Conservation (phyloP, 2,888 invertebrate genomes). For the Adela reaumurella region DNA sequence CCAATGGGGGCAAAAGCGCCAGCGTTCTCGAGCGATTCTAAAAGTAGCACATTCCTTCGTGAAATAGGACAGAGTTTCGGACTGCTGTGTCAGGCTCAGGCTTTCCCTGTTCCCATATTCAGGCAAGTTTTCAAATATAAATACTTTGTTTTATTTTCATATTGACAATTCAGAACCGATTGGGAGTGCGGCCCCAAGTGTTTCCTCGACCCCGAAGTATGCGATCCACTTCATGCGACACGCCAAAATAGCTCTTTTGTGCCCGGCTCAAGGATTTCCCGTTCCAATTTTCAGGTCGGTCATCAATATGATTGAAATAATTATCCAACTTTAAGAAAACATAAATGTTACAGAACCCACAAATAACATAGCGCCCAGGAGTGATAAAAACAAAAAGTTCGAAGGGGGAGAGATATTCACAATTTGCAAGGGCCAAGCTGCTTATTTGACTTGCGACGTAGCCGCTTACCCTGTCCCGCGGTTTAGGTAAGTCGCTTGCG, state of each 20-base stretch:
- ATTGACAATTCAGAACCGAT: slow-evolving; percentile 35
- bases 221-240: slow-evolving; percentile 32
- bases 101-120: slow-evolving; percentile 44
- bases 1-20: slow-evolving; percentile 22
- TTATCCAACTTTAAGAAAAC: background rate
- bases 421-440: slow-evolving; percentile 25
- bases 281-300: slow-evolving; percentile 65
- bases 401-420: slow-evolving; percentile 42
- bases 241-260: slow-evolving; percentile 39
- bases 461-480: slow-evolving; percentile 52
- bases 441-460: slow-evolving; percentile 51
- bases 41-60: slow-evolving; percentile 26
- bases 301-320: slow-evolving; percentile 11
- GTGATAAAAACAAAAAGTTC: slow-evolving; percentile 38
- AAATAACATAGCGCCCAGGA: slow-evolving; percentile 62
- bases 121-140: slow-evolving; percentile 26
- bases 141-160: slow-evolving; percentile 1
- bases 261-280: slow-evolving; percentile 57
- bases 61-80: slow-evolving; percentile 26
- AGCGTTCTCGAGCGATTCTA: slow-evolving; percentile 34
- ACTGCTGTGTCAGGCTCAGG: slow-evolving; percentile 56
- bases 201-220: slow-evolving; percentile 49
- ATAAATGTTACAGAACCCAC: slow-evolving; percentile 61
- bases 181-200: slow-evolving; percentile 45
- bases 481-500: slow-evolving; percentile 46